Conservation (phyloP, 2,113 vertebrate genomes). For the Ramphastos sulfuratus region DNA sequence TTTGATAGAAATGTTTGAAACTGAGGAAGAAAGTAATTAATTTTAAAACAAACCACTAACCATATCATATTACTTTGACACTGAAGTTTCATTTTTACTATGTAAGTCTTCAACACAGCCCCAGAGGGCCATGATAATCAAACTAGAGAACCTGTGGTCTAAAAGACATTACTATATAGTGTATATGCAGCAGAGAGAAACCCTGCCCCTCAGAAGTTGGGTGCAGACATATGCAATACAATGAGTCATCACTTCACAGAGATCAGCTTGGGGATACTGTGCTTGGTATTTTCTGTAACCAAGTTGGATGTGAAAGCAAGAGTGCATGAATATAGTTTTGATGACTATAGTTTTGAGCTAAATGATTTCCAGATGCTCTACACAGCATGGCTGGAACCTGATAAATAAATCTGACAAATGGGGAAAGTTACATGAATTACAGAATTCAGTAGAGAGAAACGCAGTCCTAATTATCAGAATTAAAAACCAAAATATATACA, state of each 20-base stretch:
- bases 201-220: not conserved
- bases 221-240: not conserved
- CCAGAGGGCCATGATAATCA: fast-evolving
- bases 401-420: not conserved
- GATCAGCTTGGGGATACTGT: not conserved
- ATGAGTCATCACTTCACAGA: not conserved
- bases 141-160: not conserved
- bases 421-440: not conserved
- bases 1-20: not conserved
- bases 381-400: not conserved
- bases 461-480: not conserved
- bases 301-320: not conserved
- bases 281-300: not conserved
- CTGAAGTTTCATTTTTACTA: not conserved
- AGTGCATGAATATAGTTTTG: not conserved
- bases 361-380: not conserved
- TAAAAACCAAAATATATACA: not conserved
- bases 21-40: not conserved
- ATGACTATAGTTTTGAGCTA: not conserved
- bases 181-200: not conserved
- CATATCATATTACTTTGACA: not conserved
- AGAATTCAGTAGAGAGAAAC: not conserved
- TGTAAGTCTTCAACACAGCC: not conserved
- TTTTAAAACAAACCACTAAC: not conserved
- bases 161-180: not conserved